Conservation (phyloP, 2,888 invertebrate genomes). For the Campoplex capitator region DNA sequence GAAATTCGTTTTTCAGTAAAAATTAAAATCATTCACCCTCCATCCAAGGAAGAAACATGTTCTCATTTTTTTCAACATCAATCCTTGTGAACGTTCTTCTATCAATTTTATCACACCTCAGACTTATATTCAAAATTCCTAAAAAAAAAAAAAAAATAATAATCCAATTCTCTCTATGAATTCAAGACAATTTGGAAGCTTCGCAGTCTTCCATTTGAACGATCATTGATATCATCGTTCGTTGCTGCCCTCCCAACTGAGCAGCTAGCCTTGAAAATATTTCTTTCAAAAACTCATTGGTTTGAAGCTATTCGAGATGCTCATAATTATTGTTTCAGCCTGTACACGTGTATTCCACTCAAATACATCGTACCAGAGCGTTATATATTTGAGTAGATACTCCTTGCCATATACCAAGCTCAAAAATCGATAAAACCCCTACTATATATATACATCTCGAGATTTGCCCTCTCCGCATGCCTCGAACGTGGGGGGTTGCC, state of each 20-base stretch:
- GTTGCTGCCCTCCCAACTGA: neutral
- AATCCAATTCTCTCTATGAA: neutral
- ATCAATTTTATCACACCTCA: neutral
- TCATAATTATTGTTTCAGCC: neutral
- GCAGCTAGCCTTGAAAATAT: neutral
- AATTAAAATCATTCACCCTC: neutral
- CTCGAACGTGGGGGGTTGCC: neutral
- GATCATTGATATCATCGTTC: neutral
- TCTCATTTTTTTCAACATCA: too few relatives aligned
- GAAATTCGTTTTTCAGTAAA: neutral
- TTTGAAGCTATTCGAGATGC: neutral
- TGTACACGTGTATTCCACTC: neutral
- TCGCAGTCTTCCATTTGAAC: neutral
- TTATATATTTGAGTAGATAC: conserved; percentile 3
- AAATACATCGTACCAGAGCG: neutral
- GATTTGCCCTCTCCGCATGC: neutral
- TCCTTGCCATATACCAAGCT: neutral
- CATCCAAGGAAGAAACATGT: too few relatives aligned
- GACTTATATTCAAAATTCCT: neutral
- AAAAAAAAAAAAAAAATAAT: neutral
- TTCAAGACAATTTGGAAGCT: neutral
- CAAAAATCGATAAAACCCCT: conserved; percentile 7
- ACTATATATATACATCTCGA: neutral
- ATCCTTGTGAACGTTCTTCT: too few relatives aligned
- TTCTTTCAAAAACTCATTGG: neutral